phyloP scores from a whole-genome alignment of 2,113 vertebrate genomes.

The Tringa solitaria region DNA sequence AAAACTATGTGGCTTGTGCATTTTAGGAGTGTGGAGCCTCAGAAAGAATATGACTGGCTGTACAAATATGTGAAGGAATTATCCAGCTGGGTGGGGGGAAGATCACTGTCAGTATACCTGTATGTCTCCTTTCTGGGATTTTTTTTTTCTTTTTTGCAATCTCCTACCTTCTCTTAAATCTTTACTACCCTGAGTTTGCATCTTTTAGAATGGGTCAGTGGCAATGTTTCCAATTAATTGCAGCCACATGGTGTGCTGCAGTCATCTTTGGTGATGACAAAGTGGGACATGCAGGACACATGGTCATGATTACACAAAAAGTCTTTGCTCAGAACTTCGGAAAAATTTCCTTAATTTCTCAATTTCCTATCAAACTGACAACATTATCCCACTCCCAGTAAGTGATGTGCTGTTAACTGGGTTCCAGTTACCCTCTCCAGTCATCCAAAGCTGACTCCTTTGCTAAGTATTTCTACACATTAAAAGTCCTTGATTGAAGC shows the following conservation, averaged over 20 bases:
- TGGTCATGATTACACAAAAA: background rate
- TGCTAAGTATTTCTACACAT: background rate
- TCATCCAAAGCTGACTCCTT: background rate
- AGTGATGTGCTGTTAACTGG: background rate
- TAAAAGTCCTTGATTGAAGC: background rate
- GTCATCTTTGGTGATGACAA: background rate
- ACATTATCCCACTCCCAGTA: background rate
- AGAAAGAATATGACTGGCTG: background rate
- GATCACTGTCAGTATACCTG: background rate
- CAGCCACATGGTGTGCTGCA: background rate
- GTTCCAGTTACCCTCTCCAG: background rate
- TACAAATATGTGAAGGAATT: background rate
- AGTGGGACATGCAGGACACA: background rate
- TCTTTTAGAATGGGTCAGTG: background rate
- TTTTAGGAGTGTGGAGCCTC: background rate
- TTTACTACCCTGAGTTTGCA: fast-evolving
- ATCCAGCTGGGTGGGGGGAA: background rate
- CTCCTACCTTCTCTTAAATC: background rate
- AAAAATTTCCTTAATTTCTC: background rate
- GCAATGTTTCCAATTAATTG: background rate
- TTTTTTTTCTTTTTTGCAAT: background rate
- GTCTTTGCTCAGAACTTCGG: background rate
- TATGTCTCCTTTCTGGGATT: background rate
- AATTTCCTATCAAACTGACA: background rate
- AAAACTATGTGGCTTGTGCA: background rate